Percentiles rank a stretch among this genome's conserved stretches.
These are phyloP conservation scores for Callinectes sapidus DNA, from an alignment of 2,888 invertebrate genomes.

Conservation along the genomic window DNA sequence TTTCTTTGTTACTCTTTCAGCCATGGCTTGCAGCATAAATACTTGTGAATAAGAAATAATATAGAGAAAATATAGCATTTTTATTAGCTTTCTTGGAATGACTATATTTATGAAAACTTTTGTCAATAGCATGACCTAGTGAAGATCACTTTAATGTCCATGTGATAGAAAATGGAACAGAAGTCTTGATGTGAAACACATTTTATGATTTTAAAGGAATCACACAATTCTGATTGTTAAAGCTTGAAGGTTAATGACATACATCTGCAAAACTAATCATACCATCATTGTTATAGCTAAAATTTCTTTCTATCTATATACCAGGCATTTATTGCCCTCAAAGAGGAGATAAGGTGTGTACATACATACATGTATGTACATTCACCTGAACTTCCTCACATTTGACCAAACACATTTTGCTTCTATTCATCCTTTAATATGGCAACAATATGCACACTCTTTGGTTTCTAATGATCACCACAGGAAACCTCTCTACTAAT, in stretches of 20 bases:
- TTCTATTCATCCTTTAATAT: background rate
- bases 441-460: background rate
- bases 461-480: background rate
- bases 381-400: no score
- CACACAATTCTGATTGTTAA: background rate
- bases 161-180: background rate
- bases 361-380: no score
- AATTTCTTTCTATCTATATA: background rate
- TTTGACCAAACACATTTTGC: background rate
- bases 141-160: background rate
- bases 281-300: background rate
- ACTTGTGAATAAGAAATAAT: conserved; percentile 3
- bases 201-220: background rate
- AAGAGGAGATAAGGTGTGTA: no score
- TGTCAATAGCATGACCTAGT: background rate
- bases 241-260: background rate
- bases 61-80: conserved; percentile 17
- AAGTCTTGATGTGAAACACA: background rate
- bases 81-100: background rate
- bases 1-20: no score
- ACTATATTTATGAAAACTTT: background rate
- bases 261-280: background rate
- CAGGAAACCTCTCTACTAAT: background rate
- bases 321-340: no score
- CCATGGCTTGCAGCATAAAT: background rate